These are phyloP conservation scores for Eulithis prunata DNA, from an alignment of 2,888 invertebrate species.

Conservation along the genomic window DNA sequence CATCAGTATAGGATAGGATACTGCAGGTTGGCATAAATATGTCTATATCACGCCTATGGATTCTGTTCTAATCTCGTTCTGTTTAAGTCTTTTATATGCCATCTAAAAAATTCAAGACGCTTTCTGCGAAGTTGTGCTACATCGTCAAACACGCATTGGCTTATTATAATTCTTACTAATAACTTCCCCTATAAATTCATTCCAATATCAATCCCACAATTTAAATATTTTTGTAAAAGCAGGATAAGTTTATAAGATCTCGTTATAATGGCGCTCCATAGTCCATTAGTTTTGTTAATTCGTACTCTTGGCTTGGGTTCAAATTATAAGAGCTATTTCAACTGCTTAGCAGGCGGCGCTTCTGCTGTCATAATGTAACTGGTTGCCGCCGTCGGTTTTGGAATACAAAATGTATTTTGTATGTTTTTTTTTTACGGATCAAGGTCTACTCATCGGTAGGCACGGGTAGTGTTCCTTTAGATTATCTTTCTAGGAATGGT, in stretches of 20 bases:
- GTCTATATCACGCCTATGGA: not conserved
- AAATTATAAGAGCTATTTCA: conserved; percentile 46
- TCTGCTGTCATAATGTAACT: conserved; percentile 41
- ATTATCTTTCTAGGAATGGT: conserved; percentile 14
- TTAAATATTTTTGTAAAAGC: conserved; percentile 35
- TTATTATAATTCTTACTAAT: no score
- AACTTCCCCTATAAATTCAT: no score
- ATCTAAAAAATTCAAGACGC: no score
- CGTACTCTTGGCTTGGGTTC: conserved; percentile 50
- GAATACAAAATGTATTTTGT: conserved; percentile 35
- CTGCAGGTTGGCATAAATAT: not conserved
- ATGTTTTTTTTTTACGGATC: conserved; percentile 26
- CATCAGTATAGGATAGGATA: conserved; percentile 1
- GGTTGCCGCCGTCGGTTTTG: conserved; percentile 26
- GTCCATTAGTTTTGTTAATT: conserved; percentile 33
- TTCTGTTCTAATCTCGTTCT: no score
- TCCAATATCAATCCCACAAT: no score
- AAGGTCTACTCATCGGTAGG: conserved; percentile 25
- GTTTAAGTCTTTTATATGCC: no score
- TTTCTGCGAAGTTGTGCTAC: no score
- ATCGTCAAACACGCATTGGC: no score
- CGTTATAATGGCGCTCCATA: conserved; percentile 28
- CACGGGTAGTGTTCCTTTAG: conserved; percentile 5
- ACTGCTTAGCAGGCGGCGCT: conserved; percentile 45
- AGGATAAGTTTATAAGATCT: conserved; percentile 32